Percentiles rank a stretch among this genome's conserved stretches.
Evolutionary conservation across 2,113 vertebrate genomes (phyloP).

Genomic region (Ammodytes dubius): DNA sequence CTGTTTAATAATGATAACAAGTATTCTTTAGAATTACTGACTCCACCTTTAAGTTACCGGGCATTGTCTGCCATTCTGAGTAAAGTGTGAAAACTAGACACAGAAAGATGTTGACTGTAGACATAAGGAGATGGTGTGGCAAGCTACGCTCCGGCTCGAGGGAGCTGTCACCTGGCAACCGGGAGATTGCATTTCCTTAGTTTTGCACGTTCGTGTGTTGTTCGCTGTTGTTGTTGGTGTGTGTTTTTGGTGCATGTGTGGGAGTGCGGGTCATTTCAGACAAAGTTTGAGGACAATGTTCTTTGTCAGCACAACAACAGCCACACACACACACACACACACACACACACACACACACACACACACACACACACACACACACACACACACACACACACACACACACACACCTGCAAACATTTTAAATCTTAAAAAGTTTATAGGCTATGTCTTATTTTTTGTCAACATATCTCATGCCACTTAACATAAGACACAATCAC

Average conservation of each 20-base stretch:
- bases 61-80: constrained; percentile 26
- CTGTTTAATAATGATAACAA: no score
- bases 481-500: no score
- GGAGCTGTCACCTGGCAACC: constrained; percentile 84
- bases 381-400: no score
- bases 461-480: no score
- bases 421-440: no score
- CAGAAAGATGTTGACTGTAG: constrained; percentile 27
- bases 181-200: constrained; percentile 71
- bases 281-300: constrained; percentile 30
- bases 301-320: constrained; percentile 6
- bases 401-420: no score
- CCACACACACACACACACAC: background rate
- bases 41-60: no score
- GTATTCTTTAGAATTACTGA: no score
- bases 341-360: constrained; percentile 1
- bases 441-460: no score
- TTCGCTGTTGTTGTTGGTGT: background rate
- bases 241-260: background rate
- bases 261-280: constrained; percentile 13
- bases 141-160: constrained; percentile 43
- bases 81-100: constrained; percentile 54
- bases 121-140: constrained; percentile 54
- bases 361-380: no score
- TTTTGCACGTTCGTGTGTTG: constrained; percentile 12